Conservation (phyloP, 2,888 invertebrate species). For the Pilophorus perplexus region DNA sequence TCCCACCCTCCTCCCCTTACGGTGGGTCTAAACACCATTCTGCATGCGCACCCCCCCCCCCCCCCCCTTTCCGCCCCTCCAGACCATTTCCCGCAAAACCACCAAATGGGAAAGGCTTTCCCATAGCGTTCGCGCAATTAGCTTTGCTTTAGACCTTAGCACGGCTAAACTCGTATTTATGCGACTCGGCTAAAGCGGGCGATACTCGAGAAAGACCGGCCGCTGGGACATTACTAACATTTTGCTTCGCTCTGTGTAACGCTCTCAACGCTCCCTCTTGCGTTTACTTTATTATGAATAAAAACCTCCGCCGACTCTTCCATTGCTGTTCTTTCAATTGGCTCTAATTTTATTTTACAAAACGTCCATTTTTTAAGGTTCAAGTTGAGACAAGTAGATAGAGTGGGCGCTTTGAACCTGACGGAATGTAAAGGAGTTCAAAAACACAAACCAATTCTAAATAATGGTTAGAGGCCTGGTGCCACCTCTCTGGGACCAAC, state of each 20-base stretch:
- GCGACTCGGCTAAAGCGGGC: conserved; percentile 28
- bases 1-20: conserved; percentile 17
- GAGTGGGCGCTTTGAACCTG: too few species aligned
- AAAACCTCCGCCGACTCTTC: conserved; percentile 2
- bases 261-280: not conserved
- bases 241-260: conserved; percentile 25
- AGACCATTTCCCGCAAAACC: too few species aligned
- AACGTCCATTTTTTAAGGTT: too few species aligned
- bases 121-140: conserved; percentile 35
- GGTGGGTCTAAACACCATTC: conserved; percentile 12
- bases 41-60: not conserved
- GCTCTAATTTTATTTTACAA: not conserved
- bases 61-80: not conserved
- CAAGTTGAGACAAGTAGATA: too few species aligned
- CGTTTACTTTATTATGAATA: conserved; percentile 14
- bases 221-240: conserved; percentile 31
- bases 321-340: conserved; percentile 7
- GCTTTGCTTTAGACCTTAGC: conserved; percentile 21
- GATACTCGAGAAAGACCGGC: conserved; percentile 20
- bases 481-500: too few species aligned
- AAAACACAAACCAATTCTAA: too few species aligned
- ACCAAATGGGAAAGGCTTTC: conserved; percentile 36
- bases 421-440: too few species aligned
- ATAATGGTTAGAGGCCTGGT: too few species aligned
- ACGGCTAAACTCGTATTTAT: conserved; percentile 39